Conservation (phyloP, 2,888 invertebrate species). For the Anaspis maculata region DNA sequence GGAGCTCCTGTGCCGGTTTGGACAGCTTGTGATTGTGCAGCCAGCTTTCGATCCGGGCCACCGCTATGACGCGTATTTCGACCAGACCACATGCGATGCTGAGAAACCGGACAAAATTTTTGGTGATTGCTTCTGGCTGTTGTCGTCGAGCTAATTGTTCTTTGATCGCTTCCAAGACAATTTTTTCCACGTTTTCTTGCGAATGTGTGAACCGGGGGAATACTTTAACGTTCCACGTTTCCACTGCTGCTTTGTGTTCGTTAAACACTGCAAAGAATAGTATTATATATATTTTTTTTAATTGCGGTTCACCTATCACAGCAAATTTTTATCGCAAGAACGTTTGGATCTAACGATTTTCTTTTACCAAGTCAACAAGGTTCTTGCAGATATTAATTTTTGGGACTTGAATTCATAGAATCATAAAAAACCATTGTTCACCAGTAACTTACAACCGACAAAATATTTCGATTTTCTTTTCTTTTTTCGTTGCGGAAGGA, state of each 20-base stretch:
- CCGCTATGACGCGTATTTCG: constrained; percentile 73
- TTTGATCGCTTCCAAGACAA: constrained; percentile 78
- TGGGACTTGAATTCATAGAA: too few relatives aligned
- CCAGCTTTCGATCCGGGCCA: constrained; percentile 84
- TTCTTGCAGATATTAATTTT: too few relatives aligned
- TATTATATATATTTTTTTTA: too few relatives aligned
- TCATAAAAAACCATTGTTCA: too few relatives aligned
- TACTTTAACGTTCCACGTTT: constrained; percentile 43
- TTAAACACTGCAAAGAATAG: constrained; percentile 36
- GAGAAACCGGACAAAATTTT: constrained; percentile 79
- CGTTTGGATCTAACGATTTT: too few relatives aligned
- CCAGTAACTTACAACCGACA: too few relatives aligned
- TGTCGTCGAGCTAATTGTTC: constrained; percentile 81
- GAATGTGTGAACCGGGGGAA: constrained; percentile 52
- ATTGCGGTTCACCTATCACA: too few relatives aligned
- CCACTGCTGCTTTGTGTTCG: constrained; percentile 39
- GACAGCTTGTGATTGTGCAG: constrained; percentile 92
- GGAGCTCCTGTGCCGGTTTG: constrained; percentile 83
- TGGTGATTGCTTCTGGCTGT: constrained; percentile 78
- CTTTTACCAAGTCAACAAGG: too few relatives aligned
- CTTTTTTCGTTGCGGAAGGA: too few relatives aligned
- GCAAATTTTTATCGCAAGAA: too few relatives aligned
- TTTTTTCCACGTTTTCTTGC: constrained; percentile 64
- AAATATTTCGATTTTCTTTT: too few relatives aligned
- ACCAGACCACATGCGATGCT: constrained; percentile 79